Evolutionary conservation across 2,888 invertebrate genomes (phyloP).

Genomic region (Reticulitermes lucifugus): DNA sequence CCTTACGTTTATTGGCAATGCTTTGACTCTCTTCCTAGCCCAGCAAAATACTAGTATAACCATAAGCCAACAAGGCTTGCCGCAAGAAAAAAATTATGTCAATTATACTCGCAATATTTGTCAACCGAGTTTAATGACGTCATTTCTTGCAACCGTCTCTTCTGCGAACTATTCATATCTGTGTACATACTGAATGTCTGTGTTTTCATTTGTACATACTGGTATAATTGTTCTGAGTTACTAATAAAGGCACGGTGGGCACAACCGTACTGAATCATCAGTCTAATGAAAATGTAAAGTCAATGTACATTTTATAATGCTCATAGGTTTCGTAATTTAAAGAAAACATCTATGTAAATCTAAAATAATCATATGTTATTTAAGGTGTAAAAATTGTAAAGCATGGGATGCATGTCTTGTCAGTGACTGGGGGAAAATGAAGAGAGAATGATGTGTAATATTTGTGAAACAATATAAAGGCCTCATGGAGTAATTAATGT

Average conservation of each 20-base stretch:
- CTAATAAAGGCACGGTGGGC: slow-evolving; percentile 4
- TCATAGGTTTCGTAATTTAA: slow-evolving; percentile 45
- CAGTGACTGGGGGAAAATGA: slow-evolving; percentile 14
- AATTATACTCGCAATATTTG: background rate
- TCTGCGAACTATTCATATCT: slow-evolving; percentile 26
- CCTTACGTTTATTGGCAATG: too few species aligned
- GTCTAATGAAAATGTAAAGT: background rate
- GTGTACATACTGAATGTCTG: slow-evolving; percentile 34
- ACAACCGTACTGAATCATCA: slow-evolving; percentile 3
- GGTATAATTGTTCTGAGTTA: background rate
- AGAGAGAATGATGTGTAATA: slow-evolving; percentile 9
- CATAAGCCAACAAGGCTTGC: background rate
- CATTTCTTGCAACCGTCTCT: slow-evolving; percentile 12
- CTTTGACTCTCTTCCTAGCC: too few species aligned
- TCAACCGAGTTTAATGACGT: slow-evolving; percentile 16
- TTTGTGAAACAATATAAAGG: slow-evolving; percentile 3
- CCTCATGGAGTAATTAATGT: slow-evolving; percentile 19
- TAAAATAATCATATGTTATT: slow-evolving; percentile 35
- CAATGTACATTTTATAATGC: slow-evolving; percentile 42
- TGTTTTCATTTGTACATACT: slow-evolving; percentile 39
- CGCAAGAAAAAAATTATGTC: background rate
- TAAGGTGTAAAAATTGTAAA: slow-evolving; percentile 31
- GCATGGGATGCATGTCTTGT: slow-evolving; percentile 15
- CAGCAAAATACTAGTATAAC: too few species aligned
- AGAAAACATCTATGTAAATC: slow-evolving; percentile 24